A percentile compares a stretch with the other conserved stretches of the same genome.
phyloP scores from a whole-genome alignment of 2,113 vertebrate genomes.

The Nettapus auritus region DNA sequence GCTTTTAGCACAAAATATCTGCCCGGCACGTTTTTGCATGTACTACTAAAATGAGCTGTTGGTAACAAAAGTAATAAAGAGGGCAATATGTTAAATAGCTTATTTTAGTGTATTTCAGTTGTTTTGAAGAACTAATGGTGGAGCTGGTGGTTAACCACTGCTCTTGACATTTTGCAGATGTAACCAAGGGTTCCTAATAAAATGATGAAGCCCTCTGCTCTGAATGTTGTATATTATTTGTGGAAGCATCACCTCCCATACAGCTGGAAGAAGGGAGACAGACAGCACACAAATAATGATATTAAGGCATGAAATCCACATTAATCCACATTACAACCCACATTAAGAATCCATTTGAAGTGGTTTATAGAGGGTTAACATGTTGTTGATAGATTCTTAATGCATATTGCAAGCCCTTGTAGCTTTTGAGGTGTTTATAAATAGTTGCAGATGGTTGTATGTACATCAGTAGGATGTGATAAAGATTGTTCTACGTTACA shows the following conservation, averaged over 20 bases:
- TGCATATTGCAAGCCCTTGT: not conserved
- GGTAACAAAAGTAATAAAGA: not conserved
- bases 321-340: no score
- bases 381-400: not conserved
- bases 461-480: not conserved
- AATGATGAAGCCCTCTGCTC: not conserved
- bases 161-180: conserved; percentile 3
- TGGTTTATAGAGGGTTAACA: not conserved
- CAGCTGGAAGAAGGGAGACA: not conserved
- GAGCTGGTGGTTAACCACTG: not conserved
- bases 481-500: not conserved
- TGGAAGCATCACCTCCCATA: not conserved
- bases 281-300: not conserved
- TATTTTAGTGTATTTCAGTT: not conserved
- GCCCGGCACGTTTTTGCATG: not conserved
- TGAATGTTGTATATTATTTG: not conserved
- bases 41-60: not conserved
- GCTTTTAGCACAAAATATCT: not conserved
- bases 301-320: conserved; percentile 20
- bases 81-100: not conserved
- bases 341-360: not conserved
- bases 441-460: not conserved
- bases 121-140: not conserved
- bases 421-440: not conserved
- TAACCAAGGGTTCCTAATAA: conserved; percentile 16